These are phyloP conservation scores for Nipponia nippon DNA, from an alignment of 2,113 vertebrate species.

Conservation along the genomic window DNA sequence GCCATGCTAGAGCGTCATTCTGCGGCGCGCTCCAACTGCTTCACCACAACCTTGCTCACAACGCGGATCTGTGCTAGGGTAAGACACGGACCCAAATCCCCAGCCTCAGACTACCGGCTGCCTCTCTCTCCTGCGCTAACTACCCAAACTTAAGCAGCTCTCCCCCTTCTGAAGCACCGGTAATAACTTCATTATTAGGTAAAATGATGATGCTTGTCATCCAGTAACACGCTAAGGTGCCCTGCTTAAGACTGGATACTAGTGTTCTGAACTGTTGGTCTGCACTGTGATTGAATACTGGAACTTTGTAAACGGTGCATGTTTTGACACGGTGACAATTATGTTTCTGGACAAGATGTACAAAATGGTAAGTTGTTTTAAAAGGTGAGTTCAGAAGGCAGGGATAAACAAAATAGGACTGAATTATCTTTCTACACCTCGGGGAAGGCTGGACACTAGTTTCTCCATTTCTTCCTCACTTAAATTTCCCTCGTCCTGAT, in stretches of 20 bases:
- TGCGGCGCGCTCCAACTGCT: fast-evolving
- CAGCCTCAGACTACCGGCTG: fast-evolving
- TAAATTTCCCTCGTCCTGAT: neutral
- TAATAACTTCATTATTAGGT: neutral
- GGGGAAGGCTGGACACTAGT: neutral
- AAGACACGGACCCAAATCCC: neutral
- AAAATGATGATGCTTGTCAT: neutral
- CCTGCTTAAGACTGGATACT: neutral
- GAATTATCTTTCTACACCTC: neutral
- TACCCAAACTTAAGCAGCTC: fast-evolving
- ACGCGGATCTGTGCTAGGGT: fast-evolving
- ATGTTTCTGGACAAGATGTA: neutral
- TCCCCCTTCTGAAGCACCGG: neutral
- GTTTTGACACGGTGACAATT: neutral
- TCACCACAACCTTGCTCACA: neutral
- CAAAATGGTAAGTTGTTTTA: neutral
- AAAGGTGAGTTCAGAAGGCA: neutral
- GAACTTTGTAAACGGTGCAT: neutral
- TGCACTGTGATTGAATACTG: fast-evolving
- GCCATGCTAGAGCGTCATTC: neutral
- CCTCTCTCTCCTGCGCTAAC: no score
- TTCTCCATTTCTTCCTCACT: neutral
- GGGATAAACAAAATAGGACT: neutral
- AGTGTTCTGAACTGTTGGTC: fast-evolving
- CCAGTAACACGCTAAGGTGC: fast-evolving